A percentile compares a stretch with the other conserved stretches of the same genome.
Conservation (phyloP, 2,113 vertebrate genomes). For the Anguilla japonica region DNA sequence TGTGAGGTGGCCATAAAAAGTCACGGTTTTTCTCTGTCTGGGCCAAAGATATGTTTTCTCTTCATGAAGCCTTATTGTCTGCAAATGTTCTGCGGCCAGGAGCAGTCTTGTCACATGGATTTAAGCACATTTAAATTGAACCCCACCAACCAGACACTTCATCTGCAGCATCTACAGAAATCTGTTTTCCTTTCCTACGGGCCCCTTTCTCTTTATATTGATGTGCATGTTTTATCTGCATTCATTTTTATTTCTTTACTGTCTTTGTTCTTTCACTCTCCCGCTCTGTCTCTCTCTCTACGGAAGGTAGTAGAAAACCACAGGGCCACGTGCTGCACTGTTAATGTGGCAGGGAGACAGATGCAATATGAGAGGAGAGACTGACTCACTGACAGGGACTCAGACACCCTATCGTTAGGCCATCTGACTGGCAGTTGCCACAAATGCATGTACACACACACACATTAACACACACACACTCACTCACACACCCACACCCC, state of each 20-base stretch:
- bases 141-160: slow-evolving; percentile 40
- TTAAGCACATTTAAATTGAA: slow-evolving; percentile 37
- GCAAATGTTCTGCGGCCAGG: background rate
- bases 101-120: slow-evolving; percentile 24
- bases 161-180: slow-evolving; percentile 40
- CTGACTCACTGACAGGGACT: slow-evolving; percentile 21
- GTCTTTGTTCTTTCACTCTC: background rate
- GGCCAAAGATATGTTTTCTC: background rate
- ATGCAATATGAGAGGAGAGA: slow-evolving; percentile 21
- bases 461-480: background rate
- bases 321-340: slow-evolving; percentile 44
- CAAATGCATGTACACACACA: background rate
- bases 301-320: slow-evolving; percentile 65
- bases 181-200: background rate
- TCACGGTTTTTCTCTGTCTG: background rate
- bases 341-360: slow-evolving; percentile 35
- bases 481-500: too few relatives aligned
- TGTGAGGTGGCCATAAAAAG: background rate
- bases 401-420: slow-evolving; percentile 11
- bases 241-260: slow-evolving; percentile 10
- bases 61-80: background rate
- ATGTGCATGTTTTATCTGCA: background rate
- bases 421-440: slow-evolving; percentile 1
- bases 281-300: slow-evolving; percentile 16
- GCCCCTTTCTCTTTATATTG: slow-evolving; percentile 13